Percentiles rank a stretch among this genome's conserved stretches.
Conservation (phyloP, 2,797 vertebrate species). For the Enteromius anoplus region DNA sequence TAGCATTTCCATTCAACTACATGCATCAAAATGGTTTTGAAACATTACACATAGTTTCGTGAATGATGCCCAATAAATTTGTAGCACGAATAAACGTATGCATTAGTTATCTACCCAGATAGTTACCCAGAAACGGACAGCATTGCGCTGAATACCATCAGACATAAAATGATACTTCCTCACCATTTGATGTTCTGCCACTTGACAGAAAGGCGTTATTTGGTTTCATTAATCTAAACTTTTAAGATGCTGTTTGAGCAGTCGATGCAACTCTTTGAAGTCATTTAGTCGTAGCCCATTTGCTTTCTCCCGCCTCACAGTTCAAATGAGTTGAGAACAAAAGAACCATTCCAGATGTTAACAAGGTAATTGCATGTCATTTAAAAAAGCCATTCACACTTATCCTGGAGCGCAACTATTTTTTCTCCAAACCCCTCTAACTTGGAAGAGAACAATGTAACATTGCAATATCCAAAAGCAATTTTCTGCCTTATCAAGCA, state of each 20-base stretch:
- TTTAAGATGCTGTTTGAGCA: constrained; percentile 39
- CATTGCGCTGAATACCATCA: not conserved
- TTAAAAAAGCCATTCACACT: constrained; percentile 57
- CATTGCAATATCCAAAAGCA: constrained; percentile 54
- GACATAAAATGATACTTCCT: constrained; percentile 5
- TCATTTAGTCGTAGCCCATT: constrained; percentile 41
- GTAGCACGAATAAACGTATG: not conserved
- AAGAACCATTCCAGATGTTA: constrained; percentile 54
- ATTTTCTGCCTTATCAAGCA: constrained; percentile 61
- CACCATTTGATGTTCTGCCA: not conserved
- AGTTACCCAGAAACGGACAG: not conserved
- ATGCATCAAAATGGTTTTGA: not conserved
- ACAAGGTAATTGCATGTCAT: constrained; percentile 58
- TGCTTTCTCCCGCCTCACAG: constrained; percentile 34
- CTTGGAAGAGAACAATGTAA: constrained; percentile 45
- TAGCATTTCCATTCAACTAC: not conserved
- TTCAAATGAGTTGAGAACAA: constrained; percentile 54
- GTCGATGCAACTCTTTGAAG: constrained; percentile 47
- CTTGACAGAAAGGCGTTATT: not conserved
- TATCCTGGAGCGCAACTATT: constrained; percentile 44
- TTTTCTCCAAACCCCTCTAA: constrained; percentile 25
- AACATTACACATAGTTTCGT: not conserved
- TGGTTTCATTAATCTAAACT: constrained; percentile 49
- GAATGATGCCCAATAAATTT: not conserved
- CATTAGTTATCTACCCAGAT: constrained; percentile 15